A percentile compares a stretch with the other conserved stretches of the same genome.
Conservation (phyloP, 2,888 invertebrate species). For the Suillia variegata region DNA sequence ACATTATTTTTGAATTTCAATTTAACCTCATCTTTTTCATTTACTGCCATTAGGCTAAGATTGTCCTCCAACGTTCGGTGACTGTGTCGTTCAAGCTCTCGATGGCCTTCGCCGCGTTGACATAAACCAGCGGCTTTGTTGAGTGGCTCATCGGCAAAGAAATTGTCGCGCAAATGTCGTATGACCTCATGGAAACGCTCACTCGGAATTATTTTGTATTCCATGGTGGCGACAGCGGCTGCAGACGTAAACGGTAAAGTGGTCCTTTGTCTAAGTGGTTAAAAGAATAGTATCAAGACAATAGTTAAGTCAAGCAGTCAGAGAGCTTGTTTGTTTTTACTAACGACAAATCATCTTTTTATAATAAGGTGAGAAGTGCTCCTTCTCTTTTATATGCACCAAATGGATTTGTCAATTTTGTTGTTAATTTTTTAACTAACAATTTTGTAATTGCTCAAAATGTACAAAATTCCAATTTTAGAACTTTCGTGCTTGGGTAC, state of each 20-base stretch:
- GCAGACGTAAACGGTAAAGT: neutral
- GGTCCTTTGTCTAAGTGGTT: neutral
- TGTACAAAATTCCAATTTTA: no score
- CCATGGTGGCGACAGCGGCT: constrained; percentile 40
- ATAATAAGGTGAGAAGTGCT: no score
- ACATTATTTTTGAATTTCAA: no score
- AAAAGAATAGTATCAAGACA: no score
- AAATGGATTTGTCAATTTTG: no score
- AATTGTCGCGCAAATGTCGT: constrained; percentile 72
- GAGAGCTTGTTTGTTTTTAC: constrained; percentile 42
- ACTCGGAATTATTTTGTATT: constrained; percentile 52
- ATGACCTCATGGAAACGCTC: constrained; percentile 68
- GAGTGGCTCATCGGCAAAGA: constrained; percentile 84
- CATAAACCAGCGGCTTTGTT: constrained; percentile 80
- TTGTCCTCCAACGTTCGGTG: constrained; percentile 75
- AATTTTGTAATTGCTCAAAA: no score
- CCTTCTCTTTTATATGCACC: no score
- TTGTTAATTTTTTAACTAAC: no score
- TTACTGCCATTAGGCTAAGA: constrained; percentile 72
- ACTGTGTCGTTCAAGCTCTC: constrained; percentile 75
- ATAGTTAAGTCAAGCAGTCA: no score
- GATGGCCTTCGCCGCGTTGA: constrained; percentile 70
- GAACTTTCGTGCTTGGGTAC: no score
- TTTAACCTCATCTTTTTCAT: constrained; percentile 68
- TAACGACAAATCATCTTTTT: no score